Evolutionary conservation across 2,113 vertebrate genomes (phyloP), one percentile per base, ranked within the genome.

Genomic region (Drymodes brunneopygia): DNA sequence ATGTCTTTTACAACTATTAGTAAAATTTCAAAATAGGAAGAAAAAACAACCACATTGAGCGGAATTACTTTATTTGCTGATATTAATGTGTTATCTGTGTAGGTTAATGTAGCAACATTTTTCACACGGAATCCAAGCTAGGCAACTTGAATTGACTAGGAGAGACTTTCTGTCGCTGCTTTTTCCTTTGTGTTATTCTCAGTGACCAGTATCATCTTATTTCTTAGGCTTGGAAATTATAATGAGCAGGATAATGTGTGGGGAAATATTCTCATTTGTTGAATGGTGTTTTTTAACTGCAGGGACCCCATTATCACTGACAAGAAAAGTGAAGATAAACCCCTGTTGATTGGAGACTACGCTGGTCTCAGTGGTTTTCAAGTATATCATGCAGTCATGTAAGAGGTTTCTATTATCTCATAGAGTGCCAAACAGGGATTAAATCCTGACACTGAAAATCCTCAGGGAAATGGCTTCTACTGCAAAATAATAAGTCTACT

Each of bases 361-460:
- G 1, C 61, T 20, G 1, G 61, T 83, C 51, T 90, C 33, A 12
- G 57, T 82, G 40, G 19, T 70, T 87, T 85, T 90, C 66, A 58
- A 90, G 87, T 89, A 51, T 58, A 77, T 80, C 78, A 79, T 20
- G 27, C 40, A 77, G 82, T 70, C 61, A n/a, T 66, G 9, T 84
- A 78, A 92, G 86, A 92, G 89, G 44, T 47, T 94, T 94, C 89
- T 94, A 89, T 96, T 95, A 95, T 90, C 60, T 93, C 75, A 67
- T 28, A 38, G 71, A 93, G 31, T 86, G 45, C 72, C 70, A 86
- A 84, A 51, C 21, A 28, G 23, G 74, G 64, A 94, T 96, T 96
- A 94, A 92, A 93, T 47, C 16, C 64, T 93, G 85, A 65, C 35
- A 62, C 35, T 50, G 81, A 86, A 96, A 90, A 77, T 67, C 64